Base-by-base conservation (phyloP, 2,797 vertebrate genomes). In the Oryzias sinensis region DNA sequence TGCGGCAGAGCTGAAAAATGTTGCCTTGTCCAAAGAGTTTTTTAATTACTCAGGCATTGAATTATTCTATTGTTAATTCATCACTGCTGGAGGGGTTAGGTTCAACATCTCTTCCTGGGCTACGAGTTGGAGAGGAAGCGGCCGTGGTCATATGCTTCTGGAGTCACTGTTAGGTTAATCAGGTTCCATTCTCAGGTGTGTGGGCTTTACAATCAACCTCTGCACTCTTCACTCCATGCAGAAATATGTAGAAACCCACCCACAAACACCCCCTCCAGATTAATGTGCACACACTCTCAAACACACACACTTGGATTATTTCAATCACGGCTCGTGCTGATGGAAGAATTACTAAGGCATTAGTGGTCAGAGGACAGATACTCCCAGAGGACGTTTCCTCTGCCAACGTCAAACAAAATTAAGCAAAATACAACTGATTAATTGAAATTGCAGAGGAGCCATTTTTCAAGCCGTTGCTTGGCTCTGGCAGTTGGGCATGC, bases 1-100 rank as follows among this genome's bases (percentile, higher is more conserved):
- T 83, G 92, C 96, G 96, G 96, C 95, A 93, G 93, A 94, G 93
- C 94, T 97, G 97, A 97, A 95, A 96, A 97, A 98, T 98, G 95
- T 94, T 90, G 91, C 94, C 80, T 89, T 94, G 95, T 95, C 95
- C 94, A 93, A 95, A 95, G 95, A 95, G 95, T 97, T 98, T 96
- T 94, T 95, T 97, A 97, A 99, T 99, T 98, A 97, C 95, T 91
- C 92, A 94, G 93, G 93, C 95, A 95, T 95, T 94, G 94, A 94
- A 97, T 97, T 96, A 93, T 95, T 95, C 87, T 94, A 93, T 96
- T 95, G 94, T 97, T 96, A 96, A 98, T 98, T 98, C 94, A 97
- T 98, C 96, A 97, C 94, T 86, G 94, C 89, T 90, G 94, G 91
- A 93, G 94, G 94, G 95, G 95, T 96, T 95, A 96, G 95, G 94